These are phyloP conservation scores for Tenualosa thibaudeaui DNA, from an alignment of 2,797 vertebrate species.

Conservation along the genomic window DNA sequence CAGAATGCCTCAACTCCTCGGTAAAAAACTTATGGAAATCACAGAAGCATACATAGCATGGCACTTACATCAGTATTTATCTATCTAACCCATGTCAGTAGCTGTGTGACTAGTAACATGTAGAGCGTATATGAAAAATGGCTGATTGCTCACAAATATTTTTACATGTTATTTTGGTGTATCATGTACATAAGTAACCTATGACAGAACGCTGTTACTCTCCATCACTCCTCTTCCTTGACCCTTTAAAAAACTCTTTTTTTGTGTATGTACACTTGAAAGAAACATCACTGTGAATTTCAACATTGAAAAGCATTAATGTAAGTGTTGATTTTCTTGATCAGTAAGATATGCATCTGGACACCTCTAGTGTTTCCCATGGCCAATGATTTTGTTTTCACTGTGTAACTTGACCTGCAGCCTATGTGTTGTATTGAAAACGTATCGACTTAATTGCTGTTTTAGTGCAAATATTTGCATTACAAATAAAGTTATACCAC, in stretches of 20 bases:
- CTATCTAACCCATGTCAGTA: background rate
- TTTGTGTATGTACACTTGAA: conserved; percentile 17
- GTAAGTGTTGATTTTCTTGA: conserved; percentile 20
- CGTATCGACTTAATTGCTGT: background rate
- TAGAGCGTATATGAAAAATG: background rate
- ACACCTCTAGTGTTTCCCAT: background rate
- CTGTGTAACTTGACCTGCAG: background rate
- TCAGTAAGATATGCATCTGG: conserved; percentile 2
- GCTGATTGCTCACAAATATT: background rate
- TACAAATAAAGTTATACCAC: conserved; percentile 12
- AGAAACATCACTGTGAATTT: conserved; percentile 25
- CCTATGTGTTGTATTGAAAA: conserved; percentile 12
- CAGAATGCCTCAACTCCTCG: background rate
- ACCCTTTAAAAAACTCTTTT: background rate
- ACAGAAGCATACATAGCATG: background rate
- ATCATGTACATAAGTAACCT: background rate
- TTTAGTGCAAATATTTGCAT: conserved; percentile 22
- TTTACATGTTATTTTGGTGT: conserved; percentile 10
- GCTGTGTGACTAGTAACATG: conserved; percentile 2
- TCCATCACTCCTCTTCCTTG: background rate
- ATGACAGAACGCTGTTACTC: background rate
- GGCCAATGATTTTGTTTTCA: conserved; percentile 5
- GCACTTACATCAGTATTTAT: background rate
- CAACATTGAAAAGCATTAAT: background rate
- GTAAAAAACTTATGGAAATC: conserved; percentile 10